A percentile compares a stretch with the other conserved stretches of the same genome.
These are phyloP conservation scores for Trichacis sp. DNA, from an alignment of 2,888 invertebrate genomes.

Conservation along the genomic window DNA sequence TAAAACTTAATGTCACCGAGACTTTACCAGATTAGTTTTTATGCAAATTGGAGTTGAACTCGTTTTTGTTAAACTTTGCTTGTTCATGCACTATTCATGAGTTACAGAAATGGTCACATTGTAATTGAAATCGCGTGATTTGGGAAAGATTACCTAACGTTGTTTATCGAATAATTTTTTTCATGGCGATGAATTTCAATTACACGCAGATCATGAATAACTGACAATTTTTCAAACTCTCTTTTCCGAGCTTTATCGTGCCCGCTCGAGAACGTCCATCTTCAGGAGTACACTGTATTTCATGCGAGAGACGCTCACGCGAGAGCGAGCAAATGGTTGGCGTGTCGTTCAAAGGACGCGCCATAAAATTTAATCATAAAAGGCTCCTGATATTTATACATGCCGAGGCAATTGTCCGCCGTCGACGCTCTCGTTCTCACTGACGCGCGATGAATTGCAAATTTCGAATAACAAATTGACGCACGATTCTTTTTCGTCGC, in stretches of 20 bases:
- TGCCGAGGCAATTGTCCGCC: slow-evolving; percentile 17
- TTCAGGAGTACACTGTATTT: slow-evolving; percentile 35
- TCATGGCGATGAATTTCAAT: background rate
- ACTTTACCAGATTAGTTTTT: slow-evolving; percentile 18
- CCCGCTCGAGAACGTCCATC: slow-evolving; percentile 32
- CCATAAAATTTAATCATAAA: slow-evolving; percentile 37
- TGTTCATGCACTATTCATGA: background rate
- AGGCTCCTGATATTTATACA: slow-evolving; percentile 32
- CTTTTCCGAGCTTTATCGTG: slow-evolving; percentile 11
- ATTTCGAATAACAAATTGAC: no score
- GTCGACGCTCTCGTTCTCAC: background rate
- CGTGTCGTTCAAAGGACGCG: slow-evolving; percentile 24
- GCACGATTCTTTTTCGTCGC: no score
- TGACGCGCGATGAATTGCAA: no score
- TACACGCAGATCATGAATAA: background rate
- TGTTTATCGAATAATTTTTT: no score
- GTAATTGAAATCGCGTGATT: background rate
- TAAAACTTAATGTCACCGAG: slow-evolving; percentile 23
- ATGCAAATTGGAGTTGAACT: slow-evolving; percentile 5
- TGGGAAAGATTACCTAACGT: background rate
- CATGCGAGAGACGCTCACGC: slow-evolving; percentile 22
- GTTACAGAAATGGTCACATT: background rate
- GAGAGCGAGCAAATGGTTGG: slow-evolving; percentile 35
- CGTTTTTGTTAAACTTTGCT: slow-evolving; percentile 1
- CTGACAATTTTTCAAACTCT: slow-evolving; percentile 6